phyloP scores from a whole-genome alignment of 2,797 vertebrate species.

The Lacerta viridis region DNA sequence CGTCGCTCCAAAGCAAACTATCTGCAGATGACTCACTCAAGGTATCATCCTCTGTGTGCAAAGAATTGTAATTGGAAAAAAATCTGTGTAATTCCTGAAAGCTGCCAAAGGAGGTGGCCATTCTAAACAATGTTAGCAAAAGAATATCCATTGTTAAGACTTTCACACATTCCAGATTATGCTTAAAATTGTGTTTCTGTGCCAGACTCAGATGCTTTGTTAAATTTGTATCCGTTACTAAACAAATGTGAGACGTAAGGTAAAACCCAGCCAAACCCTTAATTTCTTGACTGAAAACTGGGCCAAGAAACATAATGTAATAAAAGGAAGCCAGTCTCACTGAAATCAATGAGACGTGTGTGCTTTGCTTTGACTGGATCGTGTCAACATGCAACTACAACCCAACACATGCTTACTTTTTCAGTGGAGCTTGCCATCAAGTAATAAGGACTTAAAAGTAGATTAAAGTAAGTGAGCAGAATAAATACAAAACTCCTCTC shows the following conservation, averaged over 20 bases:
- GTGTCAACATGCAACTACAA: neutral
- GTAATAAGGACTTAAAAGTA: neutral
- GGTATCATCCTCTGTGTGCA: constrained; percentile 88
- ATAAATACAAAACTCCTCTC: neutral
- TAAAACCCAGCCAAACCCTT: neutral
- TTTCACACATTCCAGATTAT: constrained; percentile 15
- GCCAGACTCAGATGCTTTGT: neutral
- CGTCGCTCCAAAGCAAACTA: constrained; percentile 94
- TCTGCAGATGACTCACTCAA: constrained; percentile 93
- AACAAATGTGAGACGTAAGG: neutral
- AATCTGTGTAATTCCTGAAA: constrained; percentile 38
- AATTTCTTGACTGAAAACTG: neutral
- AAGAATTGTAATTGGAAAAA: constrained; percentile 52
- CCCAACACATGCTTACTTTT: neutral
- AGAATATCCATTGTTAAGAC: constrained; percentile 12
- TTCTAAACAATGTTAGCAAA: constrained; percentile 17
- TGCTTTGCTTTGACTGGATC: neutral
- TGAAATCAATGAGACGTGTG: neutral
- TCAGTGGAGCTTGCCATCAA: neutral
- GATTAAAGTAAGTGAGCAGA: neutral
- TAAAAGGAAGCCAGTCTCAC: neutral
- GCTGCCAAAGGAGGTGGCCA: neutral
- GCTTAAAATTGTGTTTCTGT: neutral
- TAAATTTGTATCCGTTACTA: neutral
- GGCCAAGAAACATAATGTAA: neutral